A percentile compares a stretch with the other conserved stretches of the same genome.
phyloP scores from a whole-genome alignment of 2,113 vertebrate species.

The Thalassarche chlororhynchos region DNA sequence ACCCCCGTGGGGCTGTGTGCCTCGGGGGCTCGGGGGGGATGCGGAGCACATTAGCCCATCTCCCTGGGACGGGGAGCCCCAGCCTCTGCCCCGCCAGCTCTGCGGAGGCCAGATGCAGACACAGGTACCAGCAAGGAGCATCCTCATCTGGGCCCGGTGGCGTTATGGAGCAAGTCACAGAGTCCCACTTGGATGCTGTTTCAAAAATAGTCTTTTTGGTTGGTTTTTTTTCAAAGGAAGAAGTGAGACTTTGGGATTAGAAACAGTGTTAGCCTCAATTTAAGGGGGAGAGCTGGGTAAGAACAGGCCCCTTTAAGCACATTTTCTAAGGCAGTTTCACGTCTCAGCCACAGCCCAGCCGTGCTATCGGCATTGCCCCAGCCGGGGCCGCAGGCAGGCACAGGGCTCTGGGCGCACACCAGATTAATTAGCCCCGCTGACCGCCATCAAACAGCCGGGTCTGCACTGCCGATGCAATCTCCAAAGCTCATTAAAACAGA shows the following conservation, averaged over 20 bases:
- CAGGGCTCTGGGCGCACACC: neutral
- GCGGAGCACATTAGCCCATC: neutral
- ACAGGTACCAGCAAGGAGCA: neutral
- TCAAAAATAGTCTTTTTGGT: neutral
- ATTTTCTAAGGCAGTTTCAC: neutral
- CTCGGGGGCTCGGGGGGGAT: neutral
- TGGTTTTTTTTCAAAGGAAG: neutral
- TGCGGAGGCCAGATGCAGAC: neutral
- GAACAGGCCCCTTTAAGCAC: neutral
- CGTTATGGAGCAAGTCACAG: rapidly evolving
- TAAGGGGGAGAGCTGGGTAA: neutral
- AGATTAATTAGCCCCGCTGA: conserved; percentile 20
- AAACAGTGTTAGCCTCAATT: neutral
- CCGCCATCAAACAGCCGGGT: neutral
- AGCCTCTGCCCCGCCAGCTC: neutral
- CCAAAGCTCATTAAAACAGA: conserved; percentile 33
- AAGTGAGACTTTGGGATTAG: neutral
- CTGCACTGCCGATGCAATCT: neutral
- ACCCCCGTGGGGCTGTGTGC: neutral
- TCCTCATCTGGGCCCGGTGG: neutral
- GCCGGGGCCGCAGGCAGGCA: neutral
- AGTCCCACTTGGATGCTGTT: neutral
- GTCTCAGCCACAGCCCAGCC: neutral
- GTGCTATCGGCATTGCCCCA: neutral
- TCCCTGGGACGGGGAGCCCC: neutral